Percentiles rank a stretch among this genome's conserved stretches.
Conservation (phyloP, 2,113 vertebrate species). For the Hystrix brachyura region DNA sequence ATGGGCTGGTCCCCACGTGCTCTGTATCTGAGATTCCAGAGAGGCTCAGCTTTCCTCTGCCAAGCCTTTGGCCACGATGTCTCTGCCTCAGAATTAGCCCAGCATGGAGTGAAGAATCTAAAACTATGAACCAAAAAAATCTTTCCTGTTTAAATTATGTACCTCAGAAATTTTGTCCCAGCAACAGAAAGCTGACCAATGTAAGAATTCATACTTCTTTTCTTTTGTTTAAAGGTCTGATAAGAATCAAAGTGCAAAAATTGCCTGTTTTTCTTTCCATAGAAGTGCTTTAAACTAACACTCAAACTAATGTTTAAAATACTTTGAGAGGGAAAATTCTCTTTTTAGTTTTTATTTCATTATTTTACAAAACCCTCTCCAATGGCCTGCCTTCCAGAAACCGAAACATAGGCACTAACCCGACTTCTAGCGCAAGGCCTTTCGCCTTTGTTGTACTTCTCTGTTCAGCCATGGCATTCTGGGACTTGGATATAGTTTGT, state of each 20-base stretch:
- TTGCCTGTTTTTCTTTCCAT: neutral
- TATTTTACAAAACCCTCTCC: neutral
- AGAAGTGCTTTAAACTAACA: neutral
- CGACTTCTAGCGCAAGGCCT: neutral
- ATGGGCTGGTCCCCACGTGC: neutral
- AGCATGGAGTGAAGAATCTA: neutral
- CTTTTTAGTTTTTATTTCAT: neutral
- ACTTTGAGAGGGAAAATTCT: neutral
- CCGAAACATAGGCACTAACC: neutral
- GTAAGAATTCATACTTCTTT: neutral
- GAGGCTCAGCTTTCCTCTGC: neutral
- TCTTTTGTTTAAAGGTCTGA: neutral
- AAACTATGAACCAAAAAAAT: neutral
- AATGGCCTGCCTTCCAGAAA: neutral
- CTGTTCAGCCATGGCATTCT: neutral
- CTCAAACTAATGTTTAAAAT: neutral
- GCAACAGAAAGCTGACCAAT: neutral
- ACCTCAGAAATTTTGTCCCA: neutral
- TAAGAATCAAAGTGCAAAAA: neutral
- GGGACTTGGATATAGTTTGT: neutral
- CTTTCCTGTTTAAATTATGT: neutral
- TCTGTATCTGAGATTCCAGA: neutral
- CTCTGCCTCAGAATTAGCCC: neutral
- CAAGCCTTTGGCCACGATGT: neutral
- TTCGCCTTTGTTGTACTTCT: neutral